phyloP scores from a whole-genome alignment of 2,797 vertebrate species.

The Hemitrygon akajei region DNA sequence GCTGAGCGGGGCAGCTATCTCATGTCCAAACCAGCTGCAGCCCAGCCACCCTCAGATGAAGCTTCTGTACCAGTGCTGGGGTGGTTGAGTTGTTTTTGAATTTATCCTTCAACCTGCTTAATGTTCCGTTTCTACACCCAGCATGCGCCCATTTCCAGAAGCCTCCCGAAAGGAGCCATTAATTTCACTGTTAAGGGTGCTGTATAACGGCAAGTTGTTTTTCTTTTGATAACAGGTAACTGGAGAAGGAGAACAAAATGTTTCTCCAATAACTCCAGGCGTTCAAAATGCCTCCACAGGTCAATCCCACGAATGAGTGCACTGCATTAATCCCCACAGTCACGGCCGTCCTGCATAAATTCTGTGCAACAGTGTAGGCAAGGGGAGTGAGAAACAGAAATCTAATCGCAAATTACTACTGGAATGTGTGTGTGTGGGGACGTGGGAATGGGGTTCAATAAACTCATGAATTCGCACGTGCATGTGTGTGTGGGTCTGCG shows the following conservation, averaged over 20 bases:
- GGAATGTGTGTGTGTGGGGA: neutral
- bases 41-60: neutral
- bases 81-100: neutral
- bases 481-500: too few species aligned
- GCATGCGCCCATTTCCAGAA: neutral
- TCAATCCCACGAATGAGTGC: neutral
- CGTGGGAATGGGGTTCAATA: too few species aligned
- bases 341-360: neutral
- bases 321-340: neutral
- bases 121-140: neutral
- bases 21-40: neutral
- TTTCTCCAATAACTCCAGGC: neutral
- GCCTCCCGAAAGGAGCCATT: neutral
- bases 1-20: too few species aligned
- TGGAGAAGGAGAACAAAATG: neutral
- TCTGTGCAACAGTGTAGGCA: neutral
- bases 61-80: neutral
- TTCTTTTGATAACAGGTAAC: neutral
- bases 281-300: neutral
- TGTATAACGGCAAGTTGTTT: neutral
- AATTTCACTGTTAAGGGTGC: neutral
- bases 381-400: neutral
- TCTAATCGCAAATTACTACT: neutral
- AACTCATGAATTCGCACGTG: too few species aligned
- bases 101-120: neutral